Conservation (phyloP, 2,888 invertebrate genomes). For the Notodonta ziczac region DNA sequence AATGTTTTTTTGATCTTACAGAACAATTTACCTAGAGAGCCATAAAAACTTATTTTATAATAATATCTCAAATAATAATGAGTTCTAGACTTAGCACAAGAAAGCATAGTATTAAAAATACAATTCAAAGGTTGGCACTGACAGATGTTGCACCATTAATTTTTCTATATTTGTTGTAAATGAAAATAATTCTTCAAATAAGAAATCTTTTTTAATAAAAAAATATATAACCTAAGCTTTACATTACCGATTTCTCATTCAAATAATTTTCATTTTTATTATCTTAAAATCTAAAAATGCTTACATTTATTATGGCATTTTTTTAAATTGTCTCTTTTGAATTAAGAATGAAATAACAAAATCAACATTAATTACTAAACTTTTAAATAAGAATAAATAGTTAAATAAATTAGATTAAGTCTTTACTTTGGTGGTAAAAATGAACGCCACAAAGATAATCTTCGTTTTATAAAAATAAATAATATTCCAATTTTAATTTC, state of each 20-base stretch:
- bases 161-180: slow-evolving; percentile 22
- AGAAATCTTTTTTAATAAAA: slow-evolving; percentile 63
- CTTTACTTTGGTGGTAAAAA: slow-evolving; percentile 72
- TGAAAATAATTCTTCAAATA: slow-evolving; percentile 77
- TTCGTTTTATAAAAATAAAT: not conserved
- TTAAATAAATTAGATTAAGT: slow-evolving; percentile 53
- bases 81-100: not conserved
- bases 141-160: slow-evolving; percentile 36
- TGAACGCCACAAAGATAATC: slow-evolving; percentile 21
- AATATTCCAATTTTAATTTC: not conserved
- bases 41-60: slow-evolving; percentile 9
- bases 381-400: slow-evolving; percentile 58
- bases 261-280: slow-evolving; percentile 69
- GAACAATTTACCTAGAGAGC: slow-evolving; percentile 16
- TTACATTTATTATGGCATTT: slow-evolving; percentile 82
- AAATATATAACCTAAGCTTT: slow-evolving; percentile 42
- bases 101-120: slow-evolving; percentile 7
- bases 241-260: slow-evolving; percentile 74
- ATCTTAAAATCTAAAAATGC: slow-evolving; percentile 65
- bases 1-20: not conserved
- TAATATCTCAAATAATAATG: not conserved
- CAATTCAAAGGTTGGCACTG: slow-evolving; percentile 45
- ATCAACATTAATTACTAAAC: slow-evolving; percentile 22
- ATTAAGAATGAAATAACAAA: slow-evolving; percentile 25
- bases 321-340: slow-evolving; percentile 33